Percentiles rank a stretch among this genome's conserved stretches.
Conservation (phyloP, 2,113 vertebrate genomes). For the Protobothrops flavoviridis region DNA sequence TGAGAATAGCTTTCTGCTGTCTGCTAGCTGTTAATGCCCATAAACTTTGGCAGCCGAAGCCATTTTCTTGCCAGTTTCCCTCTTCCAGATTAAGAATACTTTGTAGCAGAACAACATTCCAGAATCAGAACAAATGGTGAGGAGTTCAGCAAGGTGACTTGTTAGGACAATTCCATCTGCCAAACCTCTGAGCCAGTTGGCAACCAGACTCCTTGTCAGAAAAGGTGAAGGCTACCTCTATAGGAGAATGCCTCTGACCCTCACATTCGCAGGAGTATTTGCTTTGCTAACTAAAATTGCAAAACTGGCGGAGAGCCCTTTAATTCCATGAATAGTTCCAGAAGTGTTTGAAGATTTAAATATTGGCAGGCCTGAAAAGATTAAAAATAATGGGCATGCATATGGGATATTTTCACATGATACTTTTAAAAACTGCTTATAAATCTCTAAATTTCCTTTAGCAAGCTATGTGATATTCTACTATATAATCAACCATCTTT, state of each 20-base stretch:
- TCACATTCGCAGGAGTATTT: neutral
- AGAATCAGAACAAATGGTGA: neutral
- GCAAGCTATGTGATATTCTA: neutral
- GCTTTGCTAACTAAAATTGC: neutral
- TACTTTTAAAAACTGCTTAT: conserved; percentile 1
- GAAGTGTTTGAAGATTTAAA: neutral
- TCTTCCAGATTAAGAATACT: neutral
- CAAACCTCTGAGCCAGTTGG: neutral
- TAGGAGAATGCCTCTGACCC: neutral
- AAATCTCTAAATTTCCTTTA: neutral
- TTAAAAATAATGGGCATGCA: neutral
- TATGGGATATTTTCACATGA: conserved; percentile 11
- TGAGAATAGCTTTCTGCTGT: neutral
- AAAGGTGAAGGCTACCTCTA: neutral
- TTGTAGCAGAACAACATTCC: neutral
- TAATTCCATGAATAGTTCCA: neutral
- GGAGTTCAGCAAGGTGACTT: neutral
- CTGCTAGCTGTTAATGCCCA: neutral
- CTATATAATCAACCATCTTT: neutral
- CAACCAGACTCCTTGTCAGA: neutral
- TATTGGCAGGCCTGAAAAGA: neutral
- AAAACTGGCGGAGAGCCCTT: neutral
- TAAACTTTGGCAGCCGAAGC: neutral
- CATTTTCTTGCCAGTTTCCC: neutral
- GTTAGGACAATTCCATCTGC: neutral